phyloP scores from a whole-genome alignment of 2,797 vertebrate species.

The Pipistrellus kuhlii region DNA sequence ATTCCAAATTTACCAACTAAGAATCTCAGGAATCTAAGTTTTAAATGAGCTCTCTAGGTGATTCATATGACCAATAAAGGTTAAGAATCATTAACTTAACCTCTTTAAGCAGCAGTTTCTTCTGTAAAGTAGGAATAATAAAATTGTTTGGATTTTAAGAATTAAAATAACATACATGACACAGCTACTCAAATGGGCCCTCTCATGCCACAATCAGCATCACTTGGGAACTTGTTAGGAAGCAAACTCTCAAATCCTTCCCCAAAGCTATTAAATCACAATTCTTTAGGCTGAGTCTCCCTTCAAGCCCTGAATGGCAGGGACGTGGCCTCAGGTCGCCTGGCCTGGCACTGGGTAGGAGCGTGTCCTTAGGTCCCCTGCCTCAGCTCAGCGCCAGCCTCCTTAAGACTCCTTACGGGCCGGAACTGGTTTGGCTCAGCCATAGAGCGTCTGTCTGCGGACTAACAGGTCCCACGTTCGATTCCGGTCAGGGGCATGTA shows the following conservation, averaged over 20 bases:
- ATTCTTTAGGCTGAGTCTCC: background rate
- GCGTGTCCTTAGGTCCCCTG: no score
- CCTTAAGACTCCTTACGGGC: no score
- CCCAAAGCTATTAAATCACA: background rate
- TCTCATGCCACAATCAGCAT: background rate
- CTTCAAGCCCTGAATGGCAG: no score
- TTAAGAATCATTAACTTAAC: background rate
- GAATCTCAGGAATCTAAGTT: background rate
- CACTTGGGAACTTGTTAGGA: conserved; percentile 10
- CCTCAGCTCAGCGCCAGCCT: no score
- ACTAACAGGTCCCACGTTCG: no score
- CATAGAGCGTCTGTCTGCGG: no score
- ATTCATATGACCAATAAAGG: background rate
- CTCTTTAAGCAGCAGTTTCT: background rate
- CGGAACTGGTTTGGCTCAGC: no score
- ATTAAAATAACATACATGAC: background rate
- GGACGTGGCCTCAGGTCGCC: no score
- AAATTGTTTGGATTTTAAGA: background rate
- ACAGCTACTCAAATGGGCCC: background rate
- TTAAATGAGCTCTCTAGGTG: background rate
- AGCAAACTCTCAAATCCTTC: background rate
- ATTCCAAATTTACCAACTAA: conserved; percentile 2
- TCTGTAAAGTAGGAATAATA: background rate
- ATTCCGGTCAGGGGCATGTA: no score
- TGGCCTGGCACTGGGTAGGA: no score